Evolutionary conservation across 1,140 invertebrate species (phyloP).

Genomic region (Tetraneura akinire): DNA sequence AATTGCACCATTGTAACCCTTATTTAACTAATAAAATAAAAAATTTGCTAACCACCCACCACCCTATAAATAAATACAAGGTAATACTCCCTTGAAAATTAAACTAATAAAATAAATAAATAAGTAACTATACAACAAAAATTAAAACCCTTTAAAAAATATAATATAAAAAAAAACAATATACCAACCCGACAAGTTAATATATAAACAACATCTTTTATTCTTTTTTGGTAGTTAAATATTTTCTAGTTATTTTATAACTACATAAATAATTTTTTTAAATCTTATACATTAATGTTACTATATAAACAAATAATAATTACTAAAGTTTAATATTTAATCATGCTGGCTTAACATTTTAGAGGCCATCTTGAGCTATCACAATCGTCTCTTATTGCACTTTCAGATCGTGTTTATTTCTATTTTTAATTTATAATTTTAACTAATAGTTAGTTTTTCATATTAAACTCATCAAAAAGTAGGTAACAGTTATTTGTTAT

Average conservation of each 20-base stretch:
- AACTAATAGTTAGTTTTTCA: not conserved
- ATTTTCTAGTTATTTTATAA: constrained; percentile 8
- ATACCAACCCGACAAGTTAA: constrained; percentile 38
- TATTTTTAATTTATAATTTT: constrained; percentile 30
- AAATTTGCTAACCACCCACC: constrained; percentile 46
- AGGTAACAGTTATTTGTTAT: not conserved
- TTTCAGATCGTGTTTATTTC: constrained; percentile 43
- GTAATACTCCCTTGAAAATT: constrained; percentile 26
- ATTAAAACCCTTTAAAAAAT: constrained; percentile 50
- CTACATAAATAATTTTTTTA: constrained; percentile 4
- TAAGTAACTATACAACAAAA: constrained; percentile 46
- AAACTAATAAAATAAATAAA: constrained; percentile 48
- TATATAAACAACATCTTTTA: constrained; percentile 43
- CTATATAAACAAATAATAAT: constrained; percentile 29
- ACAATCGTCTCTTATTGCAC: constrained; percentile 46
- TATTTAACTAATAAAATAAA: constrained; percentile 38
- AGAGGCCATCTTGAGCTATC: constrained; percentile 37
- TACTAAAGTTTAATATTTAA: constrained; percentile 19
- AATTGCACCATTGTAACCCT: constrained; percentile 49
- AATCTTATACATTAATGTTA: constrained; percentile 23
- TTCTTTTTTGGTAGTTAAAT: constrained; percentile 13
- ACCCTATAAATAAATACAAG: constrained; percentile 28
- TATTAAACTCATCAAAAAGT: not conserved
- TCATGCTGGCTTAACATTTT: constrained; percentile 11
- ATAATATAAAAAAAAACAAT: constrained; percentile 44